phyloP scores from a whole-genome alignment of 2,113 vertebrate genomes.

The Crotalus viridis region DNA sequence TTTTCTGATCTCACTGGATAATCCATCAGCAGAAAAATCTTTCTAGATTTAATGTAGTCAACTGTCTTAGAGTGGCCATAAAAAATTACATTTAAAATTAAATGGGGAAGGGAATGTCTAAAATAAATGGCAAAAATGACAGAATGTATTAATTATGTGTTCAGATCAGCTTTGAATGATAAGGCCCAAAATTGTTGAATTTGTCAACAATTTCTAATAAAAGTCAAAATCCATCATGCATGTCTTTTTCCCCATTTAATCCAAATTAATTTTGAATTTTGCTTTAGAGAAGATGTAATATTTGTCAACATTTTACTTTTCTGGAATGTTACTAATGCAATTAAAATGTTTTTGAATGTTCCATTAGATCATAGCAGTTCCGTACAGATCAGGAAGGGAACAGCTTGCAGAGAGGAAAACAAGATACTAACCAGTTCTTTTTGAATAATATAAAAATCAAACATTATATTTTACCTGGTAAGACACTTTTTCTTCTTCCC shows the following conservation, averaged over 20 bases:
- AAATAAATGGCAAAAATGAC: not conserved
- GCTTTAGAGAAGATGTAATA: not conserved
- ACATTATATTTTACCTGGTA: slow-evolving; percentile 39
- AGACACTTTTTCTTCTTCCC: slow-evolving; percentile 41
- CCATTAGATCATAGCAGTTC: not conserved
- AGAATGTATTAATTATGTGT: not conserved
- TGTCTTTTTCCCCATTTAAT: not conserved
- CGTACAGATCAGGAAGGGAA: not conserved
- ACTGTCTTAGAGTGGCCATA: not conserved
- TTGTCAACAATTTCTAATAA: not conserved
- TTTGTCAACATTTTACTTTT: not conserved
- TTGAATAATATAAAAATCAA: not conserved
- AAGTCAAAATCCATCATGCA: not conserved
- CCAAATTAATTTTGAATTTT: not conserved
- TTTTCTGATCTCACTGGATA: not conserved
- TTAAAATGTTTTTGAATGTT: not conserved
- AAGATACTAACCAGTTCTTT: not conserved
- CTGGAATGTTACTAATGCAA: not conserved
- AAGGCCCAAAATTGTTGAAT: not conserved
- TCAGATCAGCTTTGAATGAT: not conserved
- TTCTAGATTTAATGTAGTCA: not conserved
- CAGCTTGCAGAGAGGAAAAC: not conserved
- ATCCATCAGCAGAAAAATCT: not conserved
- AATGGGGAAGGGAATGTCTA: not conserved
- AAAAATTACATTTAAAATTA: not conserved